These are phyloP conservation scores for Harpagoxenus sublaevis DNA, from an alignment of 2,888 invertebrate species.

Conservation along the genomic window DNA sequence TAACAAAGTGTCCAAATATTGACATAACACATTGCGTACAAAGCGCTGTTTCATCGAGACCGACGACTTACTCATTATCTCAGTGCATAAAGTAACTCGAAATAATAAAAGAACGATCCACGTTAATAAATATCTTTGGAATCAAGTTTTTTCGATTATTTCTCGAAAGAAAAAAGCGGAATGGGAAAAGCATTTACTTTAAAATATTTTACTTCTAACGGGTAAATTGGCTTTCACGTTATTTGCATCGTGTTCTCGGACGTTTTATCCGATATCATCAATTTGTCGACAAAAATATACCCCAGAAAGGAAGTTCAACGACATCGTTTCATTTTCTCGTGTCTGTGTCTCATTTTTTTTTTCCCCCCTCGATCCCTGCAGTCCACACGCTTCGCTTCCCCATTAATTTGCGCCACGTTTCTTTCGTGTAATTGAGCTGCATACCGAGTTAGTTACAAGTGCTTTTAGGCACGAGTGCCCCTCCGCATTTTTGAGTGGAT, in stretches of 20 bases:
- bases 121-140: neutral
- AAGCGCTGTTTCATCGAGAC: neutral
- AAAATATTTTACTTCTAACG: constrained; percentile 2
- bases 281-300: constrained; percentile 42
- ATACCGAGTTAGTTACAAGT: constrained; percentile 69
- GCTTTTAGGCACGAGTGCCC: constrained; percentile 73
- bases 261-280: constrained; percentile 8
- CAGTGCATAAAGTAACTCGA: neutral
- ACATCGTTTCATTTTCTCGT: constrained; percentile 55
- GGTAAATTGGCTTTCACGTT: neutral
- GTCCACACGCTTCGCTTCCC: constrained; percentile 48
- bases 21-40: neutral
- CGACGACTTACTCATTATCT: neutral
- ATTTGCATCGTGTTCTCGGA: neutral
- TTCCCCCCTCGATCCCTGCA: constrained; percentile 3
- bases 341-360: constrained; percentile 24
- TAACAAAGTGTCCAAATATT: constrained; percentile 40
- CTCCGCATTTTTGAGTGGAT: constrained; percentile 66
- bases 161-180: neutral
- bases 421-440: constrained; percentile 72
- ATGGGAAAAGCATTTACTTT: neutral
- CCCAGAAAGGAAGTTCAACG: constrained; percentile 56
- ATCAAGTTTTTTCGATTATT: neutral
- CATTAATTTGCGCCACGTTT: constrained; percentile 73
- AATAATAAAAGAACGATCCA: neutral